Base-by-base conservation (phyloP, 2,113 vertebrate genomes). In the Epinephelus cyanopodus region DNA sequence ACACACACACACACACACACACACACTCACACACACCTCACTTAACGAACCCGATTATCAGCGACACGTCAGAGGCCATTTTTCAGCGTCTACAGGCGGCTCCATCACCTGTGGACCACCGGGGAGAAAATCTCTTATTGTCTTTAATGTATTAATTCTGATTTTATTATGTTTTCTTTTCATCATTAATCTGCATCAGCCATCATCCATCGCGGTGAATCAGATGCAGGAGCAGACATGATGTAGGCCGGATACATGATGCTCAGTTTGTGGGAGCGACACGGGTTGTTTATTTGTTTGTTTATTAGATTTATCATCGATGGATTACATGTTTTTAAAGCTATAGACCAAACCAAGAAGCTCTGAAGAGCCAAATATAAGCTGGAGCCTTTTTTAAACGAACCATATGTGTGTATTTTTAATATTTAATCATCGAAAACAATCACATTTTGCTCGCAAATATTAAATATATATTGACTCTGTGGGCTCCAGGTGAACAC, bases 221-320 rank as follows among this genome's bases (percentile, higher is more conserved):
- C 74, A 65, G 65, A 21, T 73, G 42, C 42, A 12, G 42, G 42
- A 45, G 77, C 68, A 50, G 69, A 75, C 74, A 29, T 73, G 66
- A 64, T 57, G 74, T 7, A 18, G 74, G 75, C 69, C 53, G 52
- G 42, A 45, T 45, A 45, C 42, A 29, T 56, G 74, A 66, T 3
- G 82, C 61, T 45, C 42, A 45, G 42, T 45, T 45, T 12, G 42
- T 45, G 42, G 42, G 42, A 45, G 42, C 42, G 42, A 45, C 42
- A 12, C 42, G 42, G 42, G 9, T 12, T 45, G 42, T 54, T 33
- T n/a, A 5, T 73, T 7, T 61, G 6, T 17, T 25, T 17, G 42
- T 45, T 45, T 45, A 6, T 54, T 21, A 57, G 25, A 29, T 72
- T 12, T 12, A 33, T 39, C 52, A 27, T 60, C 21, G 68, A 79